These are phyloP conservation scores for Drosophila cognata DNA, from an alignment of 2,888 invertebrate genomes.

Conservation along the genomic window DNA sequence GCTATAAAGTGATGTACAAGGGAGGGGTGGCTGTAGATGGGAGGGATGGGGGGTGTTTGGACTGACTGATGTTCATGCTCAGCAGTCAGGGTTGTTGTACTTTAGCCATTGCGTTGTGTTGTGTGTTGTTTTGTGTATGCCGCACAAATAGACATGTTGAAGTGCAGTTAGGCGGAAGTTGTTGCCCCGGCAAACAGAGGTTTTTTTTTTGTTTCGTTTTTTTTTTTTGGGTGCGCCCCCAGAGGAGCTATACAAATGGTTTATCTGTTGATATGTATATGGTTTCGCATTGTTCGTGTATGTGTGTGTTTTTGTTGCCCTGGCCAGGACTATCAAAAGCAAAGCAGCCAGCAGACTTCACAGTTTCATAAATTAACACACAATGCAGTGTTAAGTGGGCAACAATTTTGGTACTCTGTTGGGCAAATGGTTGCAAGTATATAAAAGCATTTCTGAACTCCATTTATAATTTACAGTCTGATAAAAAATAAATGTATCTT, in stretches of 20 bases:
- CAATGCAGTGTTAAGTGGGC: conserved; percentile 49
- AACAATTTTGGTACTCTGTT: conserved; percentile 19
- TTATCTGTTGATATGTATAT: conserved; percentile 44
- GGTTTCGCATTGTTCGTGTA: conserved; percentile 19
- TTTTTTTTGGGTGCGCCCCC: conserved; percentile 21
- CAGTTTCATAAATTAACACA: conserved; percentile 48
- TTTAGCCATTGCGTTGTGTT: conserved; percentile 47
- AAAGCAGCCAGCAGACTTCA: conserved; percentile 6
- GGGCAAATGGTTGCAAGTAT: neutral
- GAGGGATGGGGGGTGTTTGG: neutral
- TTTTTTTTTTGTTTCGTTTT: neutral
- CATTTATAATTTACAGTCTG: neutral
- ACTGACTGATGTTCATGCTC: conserved; percentile 51
- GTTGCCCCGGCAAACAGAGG: conserved; percentile 49
- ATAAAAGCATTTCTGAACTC: neutral
- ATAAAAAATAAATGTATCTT: neutral
- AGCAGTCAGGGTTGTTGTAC: conserved; percentile 64
- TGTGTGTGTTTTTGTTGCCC: neutral
- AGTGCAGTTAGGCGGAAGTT: conserved; percentile 75
- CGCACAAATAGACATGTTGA: conserved; percentile 59
- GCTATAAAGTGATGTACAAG: conserved; percentile 11
- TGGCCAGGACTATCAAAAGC: neutral
- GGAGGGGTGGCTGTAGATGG: too few species aligned
- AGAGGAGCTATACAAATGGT: conserved; percentile 27
- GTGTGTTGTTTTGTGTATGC: conserved; percentile 35